Evolutionary conservation across 1,140 invertebrate genomes (phyloP).

Genomic region (Papilio dardanus): DNA sequence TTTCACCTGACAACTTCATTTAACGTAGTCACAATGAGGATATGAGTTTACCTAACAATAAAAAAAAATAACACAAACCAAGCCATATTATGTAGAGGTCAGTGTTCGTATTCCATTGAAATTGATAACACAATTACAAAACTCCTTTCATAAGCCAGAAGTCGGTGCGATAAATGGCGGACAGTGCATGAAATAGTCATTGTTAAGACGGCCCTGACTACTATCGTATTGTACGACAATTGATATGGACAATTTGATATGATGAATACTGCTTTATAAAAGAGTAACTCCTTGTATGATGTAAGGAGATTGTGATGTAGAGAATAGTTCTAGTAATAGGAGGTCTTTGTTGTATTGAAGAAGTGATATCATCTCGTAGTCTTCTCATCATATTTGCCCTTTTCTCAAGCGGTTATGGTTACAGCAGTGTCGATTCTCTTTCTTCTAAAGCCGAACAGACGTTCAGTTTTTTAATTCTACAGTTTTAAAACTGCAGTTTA

Average conservation of each 20-base stretch:
- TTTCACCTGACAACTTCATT: no score
- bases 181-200: conserved; percentile 12
- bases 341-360: neutral
- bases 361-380: no score
- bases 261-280: neutral
- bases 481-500: no score
- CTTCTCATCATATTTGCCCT: no score
- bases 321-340: neutral
- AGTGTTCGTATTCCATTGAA: neutral
- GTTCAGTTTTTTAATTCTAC: no score
- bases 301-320: neutral
- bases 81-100: no score
- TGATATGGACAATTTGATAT: conserved; percentile 18
- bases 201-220: conserved; percentile 19
- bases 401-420: no score
- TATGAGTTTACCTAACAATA: no score
- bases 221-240: conserved; percentile 2
- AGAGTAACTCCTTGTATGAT: conserved; percentile 1
- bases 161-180: neutral
- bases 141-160: neutral
- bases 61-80: no score
- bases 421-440: no score
- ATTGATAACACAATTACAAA: neutral
- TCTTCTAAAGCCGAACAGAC: no score
- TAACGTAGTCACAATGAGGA: no score